phyloP scores from a whole-genome alignment of 2,797 vertebrate species.

The Peromyscus melanophrys region DNA sequence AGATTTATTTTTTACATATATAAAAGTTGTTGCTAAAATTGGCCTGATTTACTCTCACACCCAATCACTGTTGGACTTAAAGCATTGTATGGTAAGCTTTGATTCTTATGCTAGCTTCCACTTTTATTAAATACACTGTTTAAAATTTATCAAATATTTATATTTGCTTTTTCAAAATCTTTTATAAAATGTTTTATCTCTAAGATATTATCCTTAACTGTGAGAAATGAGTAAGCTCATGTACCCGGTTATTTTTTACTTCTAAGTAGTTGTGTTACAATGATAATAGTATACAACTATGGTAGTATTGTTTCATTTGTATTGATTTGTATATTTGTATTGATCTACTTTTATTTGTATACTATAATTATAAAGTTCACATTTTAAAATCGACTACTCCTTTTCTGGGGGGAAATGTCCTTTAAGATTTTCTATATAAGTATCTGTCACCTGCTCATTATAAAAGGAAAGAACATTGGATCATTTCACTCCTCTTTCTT shows the following conservation, averaged over 20 bases:
- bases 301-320: neutral
- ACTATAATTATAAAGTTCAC: neutral
- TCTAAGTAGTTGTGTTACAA: conserved; percentile 21
- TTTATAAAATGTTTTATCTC: neutral
- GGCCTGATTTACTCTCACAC: neutral
- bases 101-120: neutral
- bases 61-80: neutral
- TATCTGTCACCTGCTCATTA: neutral
- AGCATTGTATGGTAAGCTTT: conserved; percentile 63
- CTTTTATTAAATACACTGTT: neutral
- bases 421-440: neutral
- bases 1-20: conserved; percentile 29
- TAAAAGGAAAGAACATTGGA: neutral
- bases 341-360: conserved; percentile 52
- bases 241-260: neutral
- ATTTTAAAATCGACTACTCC: conserved; percentile 39
- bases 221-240: conserved; percentile 14
- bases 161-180: conserved; percentile 33
- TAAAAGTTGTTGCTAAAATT: neutral
- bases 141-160: conserved; percentile 3
- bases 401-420: conserved; percentile 21
- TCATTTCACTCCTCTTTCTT: conserved; percentile 17
- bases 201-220: neutral
- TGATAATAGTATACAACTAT: neutral
- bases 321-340: neutral